Evolutionary conservation across 2,888 invertebrate species (phyloP).

Genomic region (Lycia hirtaria): DNA sequence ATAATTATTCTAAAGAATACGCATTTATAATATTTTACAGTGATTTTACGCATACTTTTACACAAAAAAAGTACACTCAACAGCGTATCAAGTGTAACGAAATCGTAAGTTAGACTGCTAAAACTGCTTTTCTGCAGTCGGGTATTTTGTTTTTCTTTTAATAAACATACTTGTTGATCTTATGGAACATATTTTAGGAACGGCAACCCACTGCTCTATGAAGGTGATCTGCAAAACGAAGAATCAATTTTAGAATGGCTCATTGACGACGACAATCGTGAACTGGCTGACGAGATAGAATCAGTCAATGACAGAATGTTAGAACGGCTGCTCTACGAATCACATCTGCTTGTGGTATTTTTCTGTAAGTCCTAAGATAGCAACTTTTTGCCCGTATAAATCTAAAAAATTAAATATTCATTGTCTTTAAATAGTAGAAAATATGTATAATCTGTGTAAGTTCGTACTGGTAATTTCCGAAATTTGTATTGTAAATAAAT

Average conservation of each 20-base stretch:
- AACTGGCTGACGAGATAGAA: slow-evolving; percentile 97
- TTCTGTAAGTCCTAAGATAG: slow-evolving; percentile 89
- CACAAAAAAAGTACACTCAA: no score
- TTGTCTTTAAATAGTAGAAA: no score
- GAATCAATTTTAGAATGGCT: slow-evolving; percentile 97
- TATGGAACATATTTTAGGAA: slow-evolving; percentile 86
- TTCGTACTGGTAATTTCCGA: no score
- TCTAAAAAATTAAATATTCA: background rate
- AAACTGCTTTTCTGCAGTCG: no score
- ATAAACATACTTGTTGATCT: background rate
- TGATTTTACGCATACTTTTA: no score
- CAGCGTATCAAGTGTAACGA: no score
- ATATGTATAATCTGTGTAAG: no score
- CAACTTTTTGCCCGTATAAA: background rate
- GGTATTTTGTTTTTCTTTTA: no score
- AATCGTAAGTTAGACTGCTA: no score
- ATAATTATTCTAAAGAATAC: no score
- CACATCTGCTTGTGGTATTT: slow-evolving; percentile 95
- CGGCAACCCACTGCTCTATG: slow-evolving; percentile 94
- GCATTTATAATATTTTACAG: no score
- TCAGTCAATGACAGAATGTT: slow-evolving; percentile 96
- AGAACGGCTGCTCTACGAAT: slow-evolving; percentile 92
- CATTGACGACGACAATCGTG: slow-evolving; percentile 96
- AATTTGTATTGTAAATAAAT: no score
- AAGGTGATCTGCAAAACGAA: slow-evolving; percentile 96